Conservation (phyloP, 2,797 vertebrate species). For the Loris lydekkerianus region DNA sequence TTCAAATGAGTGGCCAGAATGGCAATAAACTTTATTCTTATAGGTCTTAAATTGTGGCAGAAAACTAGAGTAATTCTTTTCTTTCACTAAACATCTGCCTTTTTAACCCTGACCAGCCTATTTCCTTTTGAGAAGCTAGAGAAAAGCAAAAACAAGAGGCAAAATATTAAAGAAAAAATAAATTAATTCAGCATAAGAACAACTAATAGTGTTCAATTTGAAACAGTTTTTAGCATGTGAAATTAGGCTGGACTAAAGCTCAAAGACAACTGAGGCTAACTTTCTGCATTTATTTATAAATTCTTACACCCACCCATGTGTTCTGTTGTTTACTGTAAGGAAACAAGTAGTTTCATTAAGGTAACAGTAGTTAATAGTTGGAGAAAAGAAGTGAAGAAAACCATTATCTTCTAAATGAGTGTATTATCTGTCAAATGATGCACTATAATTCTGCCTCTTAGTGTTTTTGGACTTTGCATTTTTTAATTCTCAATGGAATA, state of each 20-base stretch:
- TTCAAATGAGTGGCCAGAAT: background rate
- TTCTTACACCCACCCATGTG: background rate
- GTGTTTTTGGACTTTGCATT: background rate
- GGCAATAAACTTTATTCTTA: background rate
- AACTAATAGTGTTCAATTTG: background rate
- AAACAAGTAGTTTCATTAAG: background rate
- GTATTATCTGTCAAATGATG: background rate
- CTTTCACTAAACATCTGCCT: background rate
- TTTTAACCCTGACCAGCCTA: background rate
- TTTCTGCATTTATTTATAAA: constrained; percentile 23
- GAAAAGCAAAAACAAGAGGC: background rate
- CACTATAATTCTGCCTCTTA: background rate
- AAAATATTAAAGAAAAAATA: background rate
- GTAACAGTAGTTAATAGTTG: background rate
- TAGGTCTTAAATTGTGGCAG: background rate
- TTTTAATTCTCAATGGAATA: background rate
- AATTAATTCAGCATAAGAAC: background rate
- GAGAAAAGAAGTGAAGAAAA: constrained; percentile 47
- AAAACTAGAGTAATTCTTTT: background rate
- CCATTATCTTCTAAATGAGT: background rate
- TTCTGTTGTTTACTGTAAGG: background rate
- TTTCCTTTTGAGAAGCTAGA: background rate
- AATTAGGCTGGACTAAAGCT: constrained; percentile 6
- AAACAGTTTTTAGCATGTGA: background rate
- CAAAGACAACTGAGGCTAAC: background rate